phyloP scores from a whole-genome alignment of 2,113 vertebrate genomes.

The Alexandromys fortis region DNA sequence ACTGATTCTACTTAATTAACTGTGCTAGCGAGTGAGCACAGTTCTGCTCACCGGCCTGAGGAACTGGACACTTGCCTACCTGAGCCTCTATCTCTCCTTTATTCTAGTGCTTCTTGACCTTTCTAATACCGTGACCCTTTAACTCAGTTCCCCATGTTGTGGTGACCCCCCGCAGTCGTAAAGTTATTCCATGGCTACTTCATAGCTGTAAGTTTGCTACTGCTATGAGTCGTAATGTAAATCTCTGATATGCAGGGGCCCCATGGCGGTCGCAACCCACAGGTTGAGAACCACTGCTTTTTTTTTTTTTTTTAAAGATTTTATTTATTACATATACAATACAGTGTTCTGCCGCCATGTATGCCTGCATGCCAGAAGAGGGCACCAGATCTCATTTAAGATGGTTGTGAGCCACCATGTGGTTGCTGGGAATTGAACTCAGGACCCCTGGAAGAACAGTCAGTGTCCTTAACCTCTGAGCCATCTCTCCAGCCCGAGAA shows the following conservation, averaged over 20 bases:
- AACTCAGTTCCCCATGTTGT: neutral
- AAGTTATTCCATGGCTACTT: neutral
- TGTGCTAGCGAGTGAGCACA: neutral
- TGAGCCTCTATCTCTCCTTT: neutral
- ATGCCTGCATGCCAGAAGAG: no score
- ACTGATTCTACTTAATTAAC: no score
- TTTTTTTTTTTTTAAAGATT: no score
- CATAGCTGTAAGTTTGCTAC: neutral
- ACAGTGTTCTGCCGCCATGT: no score
- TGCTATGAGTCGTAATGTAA: neutral
- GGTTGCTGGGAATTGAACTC: no score
- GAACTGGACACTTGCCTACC: neutral
- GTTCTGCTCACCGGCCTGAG: neutral
- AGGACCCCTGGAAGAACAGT: no score
- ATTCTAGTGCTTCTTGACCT: neutral
- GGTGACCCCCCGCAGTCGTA: neutral
- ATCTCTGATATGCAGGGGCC: no score
- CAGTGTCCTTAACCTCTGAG: no score
- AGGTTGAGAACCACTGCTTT: neutral
- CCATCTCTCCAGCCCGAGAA: no score
- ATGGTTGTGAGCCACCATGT: no score
- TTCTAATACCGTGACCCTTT: neutral
- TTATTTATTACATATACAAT: no score
- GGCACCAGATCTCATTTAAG: no score
- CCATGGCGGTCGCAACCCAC: neutral